Conservation (phyloP, 2,797 vertebrate genomes). For the Eulemur mongoz region DNA sequence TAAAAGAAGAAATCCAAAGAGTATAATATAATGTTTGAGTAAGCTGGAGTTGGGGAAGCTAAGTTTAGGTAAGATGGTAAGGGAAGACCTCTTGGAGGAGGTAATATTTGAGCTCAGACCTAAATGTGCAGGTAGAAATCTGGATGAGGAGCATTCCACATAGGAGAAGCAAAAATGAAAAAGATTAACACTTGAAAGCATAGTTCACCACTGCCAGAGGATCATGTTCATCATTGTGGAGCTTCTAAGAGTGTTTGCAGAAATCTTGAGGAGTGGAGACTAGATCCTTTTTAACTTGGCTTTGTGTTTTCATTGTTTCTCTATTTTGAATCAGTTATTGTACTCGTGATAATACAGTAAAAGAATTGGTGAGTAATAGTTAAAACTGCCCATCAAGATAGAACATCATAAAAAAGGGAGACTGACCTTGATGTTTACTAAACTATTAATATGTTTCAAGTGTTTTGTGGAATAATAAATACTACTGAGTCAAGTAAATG, state of each 20-base stretch:
- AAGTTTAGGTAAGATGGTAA: not conserved
- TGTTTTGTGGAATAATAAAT: not conserved
- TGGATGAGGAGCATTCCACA: not conserved
- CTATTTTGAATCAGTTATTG: not conserved
- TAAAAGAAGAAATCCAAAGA: not conserved
- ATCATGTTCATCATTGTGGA: not conserved
- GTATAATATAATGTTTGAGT: not conserved
- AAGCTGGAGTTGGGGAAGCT: not conserved
- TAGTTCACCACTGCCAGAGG: not conserved
- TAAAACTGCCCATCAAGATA: not conserved
- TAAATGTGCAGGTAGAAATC: not conserved
- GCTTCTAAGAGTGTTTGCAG: not conserved
- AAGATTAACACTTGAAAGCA: not conserved
- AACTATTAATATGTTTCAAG: not conserved
- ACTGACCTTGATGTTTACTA: not conserved
- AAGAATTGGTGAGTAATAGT: not conserved
- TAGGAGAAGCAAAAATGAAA: not conserved
- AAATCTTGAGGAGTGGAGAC: not conserved
- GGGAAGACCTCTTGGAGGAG: not conserved
- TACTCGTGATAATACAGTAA: not conserved
- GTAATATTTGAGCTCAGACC: not conserved
- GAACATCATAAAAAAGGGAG: not conserved
- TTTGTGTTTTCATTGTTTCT: constrained; percentile 26
- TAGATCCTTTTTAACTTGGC: not conserved
- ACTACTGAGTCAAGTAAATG: not conserved